Conservation (phyloP, 2,113 vertebrate species). For the Phylloscopus trochilus region DNA sequence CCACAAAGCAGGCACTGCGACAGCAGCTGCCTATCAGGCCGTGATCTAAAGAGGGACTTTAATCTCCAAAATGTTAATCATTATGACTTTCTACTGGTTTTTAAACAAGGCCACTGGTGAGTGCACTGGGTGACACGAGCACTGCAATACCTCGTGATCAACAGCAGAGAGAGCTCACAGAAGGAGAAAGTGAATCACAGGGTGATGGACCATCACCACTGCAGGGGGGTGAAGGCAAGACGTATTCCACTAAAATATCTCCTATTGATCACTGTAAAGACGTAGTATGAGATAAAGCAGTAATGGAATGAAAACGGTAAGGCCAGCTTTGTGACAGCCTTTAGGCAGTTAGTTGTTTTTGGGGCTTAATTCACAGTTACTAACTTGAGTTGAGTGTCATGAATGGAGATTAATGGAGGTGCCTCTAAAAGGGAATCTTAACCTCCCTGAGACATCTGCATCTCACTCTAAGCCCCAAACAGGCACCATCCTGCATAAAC, state of each 20-base stretch:
- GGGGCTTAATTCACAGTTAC: background rate
- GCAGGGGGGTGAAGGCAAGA: background rate
- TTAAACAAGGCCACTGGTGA: background rate
- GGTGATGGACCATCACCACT: background rate
- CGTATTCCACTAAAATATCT: background rate
- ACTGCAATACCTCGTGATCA: background rate
- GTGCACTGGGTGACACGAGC: background rate
- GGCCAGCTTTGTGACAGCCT: background rate
- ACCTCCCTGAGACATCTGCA: background rate
- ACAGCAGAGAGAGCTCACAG: constrained; percentile 54
- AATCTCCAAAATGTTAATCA: background rate
- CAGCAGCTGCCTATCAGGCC: background rate
- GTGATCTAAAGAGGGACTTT: background rate
- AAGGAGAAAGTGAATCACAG: background rate
- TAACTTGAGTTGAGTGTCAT: background rate
- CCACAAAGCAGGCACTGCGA: background rate
- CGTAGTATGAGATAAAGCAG: background rate
- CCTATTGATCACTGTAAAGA: background rate
- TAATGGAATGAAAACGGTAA: background rate
- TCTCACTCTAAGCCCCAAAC: background rate
- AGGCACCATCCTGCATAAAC: background rate
- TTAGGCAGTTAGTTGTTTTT: background rate
- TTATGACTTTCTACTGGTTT: background rate
- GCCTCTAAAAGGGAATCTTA: background rate
- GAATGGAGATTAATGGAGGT: background rate